Base-by-base conservation (phyloP, 1,140 invertebrate genomes). In the Teleogryllus occipitalis region DNA sequence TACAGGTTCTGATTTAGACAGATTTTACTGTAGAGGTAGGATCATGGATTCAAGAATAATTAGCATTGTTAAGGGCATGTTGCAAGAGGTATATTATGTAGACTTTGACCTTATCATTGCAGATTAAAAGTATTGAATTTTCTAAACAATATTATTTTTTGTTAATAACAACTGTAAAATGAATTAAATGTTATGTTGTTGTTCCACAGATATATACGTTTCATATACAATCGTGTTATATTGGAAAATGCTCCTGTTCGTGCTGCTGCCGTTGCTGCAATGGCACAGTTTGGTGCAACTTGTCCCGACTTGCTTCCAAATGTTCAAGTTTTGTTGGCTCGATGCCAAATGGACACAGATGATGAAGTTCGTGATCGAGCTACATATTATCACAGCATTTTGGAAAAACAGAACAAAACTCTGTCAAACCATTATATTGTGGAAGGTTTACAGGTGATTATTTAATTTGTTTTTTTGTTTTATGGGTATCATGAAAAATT, bases 141-240 rank as follows among this genome's bases (percentile, higher is more conserved):
- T 39, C 5, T 39, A 39, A 39, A 39, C 27, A 39, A 39, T 39
- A 39, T 39, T 39, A 5, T 39, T 39, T 39, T 39, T 39, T 2
- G 27, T 39, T 2, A 39, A 39, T 39, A 39, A 39, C 27, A 39
- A 39, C 27, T 5, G 5, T 39, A 39, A 39, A 39, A 39, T 2
- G 1, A 39, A 39, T 39, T 39, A 39, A 39, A 39, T 39, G 5
- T 39, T 39, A 39, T 39, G 5, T 39, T 39, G 27, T 7, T 65
- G 10, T 18, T 18, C 54, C 7, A 15, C 8, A 88, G 94, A 81
- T 99, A 99, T 85, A 99, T 99, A 82, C 91, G 98, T 7, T 99
- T 98, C 84, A 99, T 99, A 83, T 99, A 99, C 85, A 99, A 99
- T 87, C 91, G 98, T 75, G 97, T 99, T 0, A 99, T 99, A 82